Percentiles rank a stretch among this genome's conserved stretches.
Conservation (phyloP, 2,797 vertebrate species). For the Oreonectes daqikongensis region DNA sequence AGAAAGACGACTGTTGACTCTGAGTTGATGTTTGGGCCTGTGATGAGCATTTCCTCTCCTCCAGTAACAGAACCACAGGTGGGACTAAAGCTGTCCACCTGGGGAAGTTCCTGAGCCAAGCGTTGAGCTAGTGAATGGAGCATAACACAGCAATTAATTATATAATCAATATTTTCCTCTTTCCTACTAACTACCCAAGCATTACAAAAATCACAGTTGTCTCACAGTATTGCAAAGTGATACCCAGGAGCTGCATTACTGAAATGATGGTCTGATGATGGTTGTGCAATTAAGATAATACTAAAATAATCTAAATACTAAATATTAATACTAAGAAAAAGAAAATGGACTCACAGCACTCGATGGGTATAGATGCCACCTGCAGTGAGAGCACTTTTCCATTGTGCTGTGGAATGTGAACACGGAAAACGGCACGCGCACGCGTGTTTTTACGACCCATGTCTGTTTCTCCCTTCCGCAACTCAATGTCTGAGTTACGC, state of each 20-base stretch:
- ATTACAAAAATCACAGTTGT: no score
- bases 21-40: slow-evolving; percentile 87
- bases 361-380: slow-evolving; percentile 86
- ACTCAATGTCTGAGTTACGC: slow-evolving; percentile 95
- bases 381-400: slow-evolving; percentile 89
- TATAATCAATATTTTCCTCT: background rate
- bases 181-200: no score
- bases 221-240: no score
- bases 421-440: slow-evolving; percentile 90
- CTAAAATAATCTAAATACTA: no score
- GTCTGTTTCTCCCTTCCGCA: slow-evolving; percentile 93
- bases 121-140: slow-evolving; percentile 83
- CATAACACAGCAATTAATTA: background rate
- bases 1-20: slow-evolving; percentile 91
- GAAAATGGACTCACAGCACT: slow-evolving; percentile 88
- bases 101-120: slow-evolving; percentile 93
- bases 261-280: no score
- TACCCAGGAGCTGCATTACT: no score
- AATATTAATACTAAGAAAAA: background rate
- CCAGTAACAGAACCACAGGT: slow-evolving; percentile 82
- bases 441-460: slow-evolving; percentile 96
- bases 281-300: no score
- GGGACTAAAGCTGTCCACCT: slow-evolving; percentile 88
- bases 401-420: slow-evolving; percentile 83
- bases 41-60: slow-evolving; percentile 88